A percentile compares a stretch with the other conserved stretches of the same genome.
Evolutionary conservation across 2,797 vertebrate species (phyloP).

Genomic region (Poecilia gillii): DNA sequence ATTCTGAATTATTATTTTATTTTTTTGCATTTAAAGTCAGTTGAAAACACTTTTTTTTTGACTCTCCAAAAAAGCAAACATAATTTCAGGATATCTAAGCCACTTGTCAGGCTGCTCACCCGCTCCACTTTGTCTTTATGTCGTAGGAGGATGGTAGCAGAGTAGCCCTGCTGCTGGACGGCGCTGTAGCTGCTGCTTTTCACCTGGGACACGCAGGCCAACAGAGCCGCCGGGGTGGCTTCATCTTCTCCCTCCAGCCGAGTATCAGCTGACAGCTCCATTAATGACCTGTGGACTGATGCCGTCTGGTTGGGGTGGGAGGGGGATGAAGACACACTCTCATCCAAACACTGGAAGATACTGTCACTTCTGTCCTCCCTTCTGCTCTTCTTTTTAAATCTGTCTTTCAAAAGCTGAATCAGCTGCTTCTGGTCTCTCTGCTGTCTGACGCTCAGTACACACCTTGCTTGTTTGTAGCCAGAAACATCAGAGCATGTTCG

Average conservation of each 20-base stretch:
- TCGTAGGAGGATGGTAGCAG: constrained; percentile 84
- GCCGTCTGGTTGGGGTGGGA: constrained; percentile 24
- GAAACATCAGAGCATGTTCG: constrained; percentile 34
- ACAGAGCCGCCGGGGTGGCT: constrained; percentile 61
- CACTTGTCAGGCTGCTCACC: constrained; percentile 75
- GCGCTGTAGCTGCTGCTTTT: constrained; percentile 84
- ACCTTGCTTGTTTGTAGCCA: constrained; percentile 40
- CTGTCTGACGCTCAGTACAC: constrained; percentile 24
- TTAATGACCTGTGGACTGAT: constrained; percentile 59
- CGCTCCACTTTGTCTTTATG: constrained; percentile 86
- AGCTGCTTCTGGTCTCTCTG: constrained; percentile 45
- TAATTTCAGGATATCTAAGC: constrained; percentile 5
- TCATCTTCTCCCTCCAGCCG: constrained; percentile 79
- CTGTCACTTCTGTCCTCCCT: constrained; percentile 33
- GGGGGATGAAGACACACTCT: constrained; percentile 19
- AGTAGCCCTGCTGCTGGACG: constrained; percentile 88
- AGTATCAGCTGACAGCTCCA: constrained; percentile 87
- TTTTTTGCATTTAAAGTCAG: constrained; percentile 1
- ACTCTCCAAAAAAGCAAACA: constrained; percentile 1
- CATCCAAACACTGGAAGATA: neutral
- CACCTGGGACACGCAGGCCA: constrained; percentile 78
- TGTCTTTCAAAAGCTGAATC: constrained; percentile 58
- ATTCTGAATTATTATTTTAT: neutral
- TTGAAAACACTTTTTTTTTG: neutral
- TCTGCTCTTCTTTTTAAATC: constrained; percentile 35